A percentile compares a stretch with the other conserved stretches of the same genome.
Conservation (phyloP, 2,113 vertebrate genomes). For the Azemiops feae region DNA sequence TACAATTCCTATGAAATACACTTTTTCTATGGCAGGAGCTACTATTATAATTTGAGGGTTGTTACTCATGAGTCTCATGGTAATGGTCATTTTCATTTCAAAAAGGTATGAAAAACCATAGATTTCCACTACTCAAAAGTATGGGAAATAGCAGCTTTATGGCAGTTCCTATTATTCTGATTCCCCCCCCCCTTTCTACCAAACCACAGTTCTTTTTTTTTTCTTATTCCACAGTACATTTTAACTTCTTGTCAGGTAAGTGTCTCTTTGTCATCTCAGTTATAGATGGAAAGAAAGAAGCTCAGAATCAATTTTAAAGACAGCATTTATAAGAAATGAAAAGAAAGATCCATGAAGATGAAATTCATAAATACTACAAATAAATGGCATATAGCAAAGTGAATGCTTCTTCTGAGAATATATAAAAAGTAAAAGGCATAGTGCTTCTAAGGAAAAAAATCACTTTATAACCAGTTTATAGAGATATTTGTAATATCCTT, state of each 20-base stretch:
- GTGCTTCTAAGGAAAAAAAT: background rate
- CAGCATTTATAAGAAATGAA: slow-evolving; percentile 4
- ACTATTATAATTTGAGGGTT: slow-evolving; percentile 28
- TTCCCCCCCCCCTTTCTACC: background rate
- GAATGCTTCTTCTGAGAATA: background rate
- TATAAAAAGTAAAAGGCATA: background rate
- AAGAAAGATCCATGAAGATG: background rate
- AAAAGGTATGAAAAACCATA: slow-evolving; percentile 21
- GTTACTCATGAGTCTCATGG: slow-evolving; percentile 28
- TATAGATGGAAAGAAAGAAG: background rate
- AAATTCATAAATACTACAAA: slow-evolving; percentile 30
- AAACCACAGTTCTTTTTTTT: slow-evolving; percentile 15
- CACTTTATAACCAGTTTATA: background rate
- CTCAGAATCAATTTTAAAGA: slow-evolving; percentile 20
- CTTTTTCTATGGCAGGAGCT: background rate
- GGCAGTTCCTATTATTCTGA: background rate
- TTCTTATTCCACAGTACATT: slow-evolving; percentile 12
- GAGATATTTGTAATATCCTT: background rate
- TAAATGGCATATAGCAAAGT: background rate
- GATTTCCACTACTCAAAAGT: background rate
- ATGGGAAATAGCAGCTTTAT: background rate
- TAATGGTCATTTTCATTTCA: slow-evolving; percentile 25
- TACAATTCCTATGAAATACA: background rate
- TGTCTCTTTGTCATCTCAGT: slow-evolving; percentile 37
- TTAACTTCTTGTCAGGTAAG: slow-evolving; percentile 43